Evolutionary conservation across 2,888 invertebrate species (phyloP).

Genomic region (Eupithecia insigniata): DNA sequence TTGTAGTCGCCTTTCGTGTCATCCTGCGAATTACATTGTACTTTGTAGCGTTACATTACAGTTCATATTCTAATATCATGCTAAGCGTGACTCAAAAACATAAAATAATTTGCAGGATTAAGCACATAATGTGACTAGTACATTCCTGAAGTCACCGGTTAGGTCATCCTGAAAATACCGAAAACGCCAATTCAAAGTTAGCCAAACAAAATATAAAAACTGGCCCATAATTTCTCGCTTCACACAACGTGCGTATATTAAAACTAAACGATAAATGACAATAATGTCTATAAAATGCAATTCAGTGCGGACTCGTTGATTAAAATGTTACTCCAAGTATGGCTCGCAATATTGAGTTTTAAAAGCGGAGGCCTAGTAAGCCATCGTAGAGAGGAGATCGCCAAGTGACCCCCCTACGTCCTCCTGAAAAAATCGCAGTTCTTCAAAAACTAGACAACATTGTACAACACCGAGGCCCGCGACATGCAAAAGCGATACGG

Average conservation of each 20-base stretch:
- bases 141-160: conserved; percentile 87
- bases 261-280: conserved; percentile 44
- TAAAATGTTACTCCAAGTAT: conserved; percentile 52
- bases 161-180: conserved; percentile 86
- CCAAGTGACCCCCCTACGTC: conserved; percentile 86
- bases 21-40: conserved; percentile 85
- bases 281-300: conserved; percentile 70
- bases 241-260: conserved; percentile 67
- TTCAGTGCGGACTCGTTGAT: conserved; percentile 45
- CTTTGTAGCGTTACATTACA: conserved; percentile 54
- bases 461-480: conserved; percentile 58
- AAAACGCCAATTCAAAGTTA: conserved; percentile 67
- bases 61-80: conserved; percentile 55
- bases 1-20: conserved; percentile 89
- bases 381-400: conserved; percentile 86
- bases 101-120: conserved; percentile 74
- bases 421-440: conserved; percentile 85
- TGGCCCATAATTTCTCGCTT: conserved; percentile 72
- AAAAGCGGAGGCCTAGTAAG: conserved; percentile 79
- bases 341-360: conserved; percentile 68
- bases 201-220: conserved; percentile 58
- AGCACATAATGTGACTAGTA: conserved; percentile 85
- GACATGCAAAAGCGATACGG: conserved; percentile 67
- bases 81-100: conserved; percentile 65
- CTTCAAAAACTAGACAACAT: conserved; percentile 67